These are phyloP conservation scores for Caprella mutica DNA, from an alignment of 2,888 invertebrate species.

Conservation along the genomic window DNA sequence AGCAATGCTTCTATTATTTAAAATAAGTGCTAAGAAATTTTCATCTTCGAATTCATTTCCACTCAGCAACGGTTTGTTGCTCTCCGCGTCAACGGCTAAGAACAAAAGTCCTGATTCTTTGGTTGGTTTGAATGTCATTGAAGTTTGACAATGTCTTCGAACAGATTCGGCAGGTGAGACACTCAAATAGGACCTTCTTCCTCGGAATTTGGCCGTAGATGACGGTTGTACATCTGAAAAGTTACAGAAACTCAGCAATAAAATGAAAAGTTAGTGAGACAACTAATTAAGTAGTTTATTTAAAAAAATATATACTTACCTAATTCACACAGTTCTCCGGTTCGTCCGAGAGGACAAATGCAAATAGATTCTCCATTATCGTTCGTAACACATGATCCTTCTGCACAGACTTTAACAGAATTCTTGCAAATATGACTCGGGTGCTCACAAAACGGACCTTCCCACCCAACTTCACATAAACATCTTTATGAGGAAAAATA, in stretches of 20 bases:
- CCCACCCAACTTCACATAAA: conserved; percentile 26
- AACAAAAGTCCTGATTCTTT: conserved; percentile 19
- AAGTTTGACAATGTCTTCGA: conserved; percentile 13
- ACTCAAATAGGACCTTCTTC: conserved; percentile 19
- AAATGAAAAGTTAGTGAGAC: background rate
- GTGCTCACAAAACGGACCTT: conserved; percentile 18
- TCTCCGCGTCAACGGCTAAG: too few species aligned
- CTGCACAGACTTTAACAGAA: background rate
- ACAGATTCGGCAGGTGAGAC: conserved; percentile 14
- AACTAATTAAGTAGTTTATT: background rate
- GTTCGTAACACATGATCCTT: background rate
- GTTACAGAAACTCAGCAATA: too few species aligned
- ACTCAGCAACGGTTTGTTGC: too few species aligned
- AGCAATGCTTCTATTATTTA: too few species aligned
- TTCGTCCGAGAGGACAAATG: conserved; percentile 11
- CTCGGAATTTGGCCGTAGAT: conserved; percentile 22
- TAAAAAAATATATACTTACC: background rate
- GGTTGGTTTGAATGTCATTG: conserved; percentile 25
- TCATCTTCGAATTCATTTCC: too few species aligned
- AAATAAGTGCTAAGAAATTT: too few species aligned
- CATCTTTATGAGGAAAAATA: conserved; percentile 16
- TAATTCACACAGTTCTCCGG: conserved; percentile 3
- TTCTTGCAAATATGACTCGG: conserved; percentile 23
- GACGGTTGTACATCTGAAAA: conserved; percentile 21
- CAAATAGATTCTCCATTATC: background rate